Evolutionary conservation across 2,888 invertebrate species (phyloP).

Genomic region (Ditula angustiorana): DNA sequence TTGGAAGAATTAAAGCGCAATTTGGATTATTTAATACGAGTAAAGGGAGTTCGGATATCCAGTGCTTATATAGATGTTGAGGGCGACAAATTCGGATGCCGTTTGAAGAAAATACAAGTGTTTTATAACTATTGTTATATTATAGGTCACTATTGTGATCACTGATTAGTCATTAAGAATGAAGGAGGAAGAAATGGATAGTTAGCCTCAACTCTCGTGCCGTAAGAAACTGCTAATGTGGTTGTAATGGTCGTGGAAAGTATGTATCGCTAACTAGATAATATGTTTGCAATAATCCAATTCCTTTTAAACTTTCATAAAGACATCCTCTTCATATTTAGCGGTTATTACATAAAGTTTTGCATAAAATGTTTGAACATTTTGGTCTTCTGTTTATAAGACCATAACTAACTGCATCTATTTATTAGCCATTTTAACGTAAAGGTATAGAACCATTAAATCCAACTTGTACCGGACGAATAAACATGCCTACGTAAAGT

Average conservation of each 20-base stretch:
- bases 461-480: too few species aligned
- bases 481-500: background rate
- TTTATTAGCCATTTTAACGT: background rate
- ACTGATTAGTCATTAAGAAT: too few species aligned
- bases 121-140: background rate
- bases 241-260: too few species aligned
- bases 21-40: slow-evolving; percentile 62
- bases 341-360: too few species aligned
- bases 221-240: too few species aligned
- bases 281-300: too few species aligned
- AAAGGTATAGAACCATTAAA: too few species aligned
- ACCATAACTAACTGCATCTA: background rate
- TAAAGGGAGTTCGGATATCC: slow-evolving; percentile 35
- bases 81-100: slow-evolving; percentile 4
- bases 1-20: slow-evolving; percentile 63
- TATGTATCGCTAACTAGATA: too few species aligned
- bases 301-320: too few species aligned
- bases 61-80: slow-evolving; percentile 20
- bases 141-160: slow-evolving; percentile 1
- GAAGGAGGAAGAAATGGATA: background rate
- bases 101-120: background rate
- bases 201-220: too few species aligned
- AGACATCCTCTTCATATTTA: background rate
- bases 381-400: too few species aligned
- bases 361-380: too few species aligned